A percentile compares a stretch with the other conserved stretches of the same genome.
Conservation (phyloP, 2,113 vertebrate species). For the Myotis brandtii region DNA sequence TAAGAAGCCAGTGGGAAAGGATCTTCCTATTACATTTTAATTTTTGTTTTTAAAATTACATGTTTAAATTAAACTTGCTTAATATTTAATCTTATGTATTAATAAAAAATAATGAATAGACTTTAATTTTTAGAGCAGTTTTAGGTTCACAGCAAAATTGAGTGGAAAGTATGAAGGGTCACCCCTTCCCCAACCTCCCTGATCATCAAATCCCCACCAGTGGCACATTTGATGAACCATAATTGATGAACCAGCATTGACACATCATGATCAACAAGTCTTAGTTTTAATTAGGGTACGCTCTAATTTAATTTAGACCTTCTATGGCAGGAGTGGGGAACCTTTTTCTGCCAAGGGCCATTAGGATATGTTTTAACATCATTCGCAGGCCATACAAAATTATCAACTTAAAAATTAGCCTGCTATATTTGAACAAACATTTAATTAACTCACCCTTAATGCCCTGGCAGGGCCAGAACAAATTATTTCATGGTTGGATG, state of each 20-base stretch:
- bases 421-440: too few relatives aligned
- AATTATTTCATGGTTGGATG: too few relatives aligned
- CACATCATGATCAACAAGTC: background rate
- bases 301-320: background rate
- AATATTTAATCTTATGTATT: conserved; percentile 38
- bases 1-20: background rate
- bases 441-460: too few relatives aligned
- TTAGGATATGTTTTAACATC: too few relatives aligned
- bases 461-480: too few relatives aligned
- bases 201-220: background rate
- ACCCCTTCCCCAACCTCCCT: background rate
- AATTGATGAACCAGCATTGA: background rate
- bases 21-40: conserved; percentile 26
- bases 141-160: background rate
- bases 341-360: too few relatives aligned
- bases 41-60: conserved; percentile 34
- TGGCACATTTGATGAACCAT: background rate
- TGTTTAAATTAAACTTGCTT: conserved; percentile 45
- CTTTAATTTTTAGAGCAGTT: background rate
- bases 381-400: too few relatives aligned
- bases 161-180: background rate
- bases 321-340: background rate
- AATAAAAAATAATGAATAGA: background rate
- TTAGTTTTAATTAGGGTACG: background rate
- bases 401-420: too few relatives aligned